Base-by-base conservation (phyloP, 1,140 invertebrate genomes). In the Melipona quadrifasciata region DNA sequence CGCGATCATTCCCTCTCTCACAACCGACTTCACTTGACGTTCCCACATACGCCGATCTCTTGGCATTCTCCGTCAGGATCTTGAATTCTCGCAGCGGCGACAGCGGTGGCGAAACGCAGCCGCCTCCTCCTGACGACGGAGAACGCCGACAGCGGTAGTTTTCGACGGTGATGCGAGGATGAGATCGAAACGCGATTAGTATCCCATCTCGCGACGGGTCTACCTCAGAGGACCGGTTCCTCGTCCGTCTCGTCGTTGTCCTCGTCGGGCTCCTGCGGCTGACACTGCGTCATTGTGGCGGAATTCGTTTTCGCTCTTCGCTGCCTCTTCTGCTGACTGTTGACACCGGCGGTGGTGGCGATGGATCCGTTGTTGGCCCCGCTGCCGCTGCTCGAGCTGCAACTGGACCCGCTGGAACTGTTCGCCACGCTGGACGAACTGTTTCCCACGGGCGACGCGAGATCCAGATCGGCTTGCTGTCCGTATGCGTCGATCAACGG, bases 401-500 rank as follows among this genome's bases (percentile, higher is more conserved):
- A 64, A 19, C 57, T 92, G 88, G 85, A 91, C 76, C 77, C 90
- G 79, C 68, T 89, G 47, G 72, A 71, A 34, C 61, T 81, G 68
- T n/a, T 89, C 75, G 47, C 91, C 74, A 34, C 64, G 24, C 12
- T 47, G 39, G 39, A 47, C 39, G 39, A 47, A 47, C 39, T 91
- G 86, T 67, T 90, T 74, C 61, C 82, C 31, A 53, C 90, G 67
- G 68, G 85, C 61, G 51, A 80, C 1, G 27, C 67, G 53, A 76
- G 75, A 78, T 86, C 93, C 74, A 72, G 64, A 10, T 92, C 88
- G 14, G 51, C 65, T 34, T 77, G 71, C 21, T 90, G 90, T n/a
- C 89, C 90, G 16, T 92, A 91, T 0, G 93, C 92, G 5, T 92
- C 90, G 85, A 98, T 96, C 67, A 98, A 92, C 1, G 97, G 97